phyloP scores from a whole-genome alignment of 2,888 invertebrate species.

The Acanthopleura granulata region DNA sequence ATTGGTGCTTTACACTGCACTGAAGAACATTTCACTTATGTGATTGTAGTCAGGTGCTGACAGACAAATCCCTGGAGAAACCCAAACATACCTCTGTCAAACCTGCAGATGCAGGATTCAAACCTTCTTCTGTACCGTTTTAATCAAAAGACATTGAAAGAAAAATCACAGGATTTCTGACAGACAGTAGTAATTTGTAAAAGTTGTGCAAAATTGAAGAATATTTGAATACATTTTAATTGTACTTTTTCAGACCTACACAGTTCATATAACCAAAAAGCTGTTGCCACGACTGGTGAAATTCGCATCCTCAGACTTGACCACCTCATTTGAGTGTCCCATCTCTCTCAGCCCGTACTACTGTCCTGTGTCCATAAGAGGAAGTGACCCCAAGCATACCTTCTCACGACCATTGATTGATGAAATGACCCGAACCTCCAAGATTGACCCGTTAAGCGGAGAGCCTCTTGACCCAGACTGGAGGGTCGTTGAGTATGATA shows the following conservation, averaged over 20 bases:
- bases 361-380: slow-evolving; percentile 61
- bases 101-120: too few species aligned
- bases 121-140: too few species aligned
- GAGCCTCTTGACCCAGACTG: slow-evolving; percentile 54
- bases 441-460: slow-evolving; percentile 62
- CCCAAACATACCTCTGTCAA: too few species aligned
- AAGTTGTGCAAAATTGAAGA: too few species aligned
- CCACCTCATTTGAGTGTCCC: slow-evolving; percentile 61
- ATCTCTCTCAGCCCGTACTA: slow-evolving; percentile 63
- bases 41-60: too few species aligned
- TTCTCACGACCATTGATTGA: slow-evolving; percentile 63
- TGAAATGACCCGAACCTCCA: slow-evolving; percentile 61
- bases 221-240: too few species aligned
- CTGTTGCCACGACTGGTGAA: slow-evolving; percentile 61
- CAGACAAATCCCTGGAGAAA: too few species aligned
- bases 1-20: too few species aligned
- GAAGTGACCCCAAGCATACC: slow-evolving; percentile 61
- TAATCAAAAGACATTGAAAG: too few species aligned
- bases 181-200: too few species aligned
- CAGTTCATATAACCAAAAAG: slow-evolving; percentile 50
- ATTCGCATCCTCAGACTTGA: slow-evolving; percentile 49
- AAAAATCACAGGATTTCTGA: too few species aligned
- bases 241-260: slow-evolving; percentile 54
- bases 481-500: slow-evolving; percentile 55
- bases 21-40: too few species aligned